Conservation (phyloP, 2,113 vertebrate species). For the Aptenodytes forsteri region DNA sequence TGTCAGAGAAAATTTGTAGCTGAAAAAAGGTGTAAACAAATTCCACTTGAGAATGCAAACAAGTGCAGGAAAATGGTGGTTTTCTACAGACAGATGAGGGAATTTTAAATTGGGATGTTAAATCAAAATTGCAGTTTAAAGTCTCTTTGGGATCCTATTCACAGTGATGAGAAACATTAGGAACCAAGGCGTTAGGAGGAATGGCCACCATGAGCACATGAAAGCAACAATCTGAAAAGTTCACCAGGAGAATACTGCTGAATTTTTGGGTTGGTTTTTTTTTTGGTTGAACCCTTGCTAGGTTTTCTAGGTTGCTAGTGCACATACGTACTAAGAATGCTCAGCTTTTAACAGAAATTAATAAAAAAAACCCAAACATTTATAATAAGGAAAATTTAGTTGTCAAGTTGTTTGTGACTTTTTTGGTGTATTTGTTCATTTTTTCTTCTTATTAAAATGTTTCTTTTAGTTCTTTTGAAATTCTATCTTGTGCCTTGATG, state of each 20-base stretch:
- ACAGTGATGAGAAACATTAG: neutral
- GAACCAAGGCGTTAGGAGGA: neutral
- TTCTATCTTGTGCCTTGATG: neutral
- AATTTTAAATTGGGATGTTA: neutral
- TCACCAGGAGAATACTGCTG: neutral
- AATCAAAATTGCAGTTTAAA: neutral
- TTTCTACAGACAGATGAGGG: neutral
- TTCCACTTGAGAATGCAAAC: neutral
- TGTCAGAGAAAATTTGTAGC: neutral
- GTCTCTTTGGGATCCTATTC: neutral
- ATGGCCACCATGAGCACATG: neutral
- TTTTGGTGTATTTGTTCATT: neutral
- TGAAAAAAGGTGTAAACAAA: neutral
- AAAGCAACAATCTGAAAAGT: neutral
- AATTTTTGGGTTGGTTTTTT: neutral
- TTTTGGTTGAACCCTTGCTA: neutral
- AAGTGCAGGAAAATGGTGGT: neutral
- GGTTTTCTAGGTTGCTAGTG: neutral
- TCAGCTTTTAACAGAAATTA: neutral
- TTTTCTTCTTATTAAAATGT: neutral
- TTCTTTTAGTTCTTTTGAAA: neutral
- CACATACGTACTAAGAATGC: neutral
- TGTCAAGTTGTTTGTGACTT: neutral
- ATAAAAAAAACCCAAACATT: fast-evolving
- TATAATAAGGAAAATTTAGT: neutral